phyloP scores from a whole-genome alignment of 2,113 vertebrate genomes.

The Catagonus wagneri region DNA sequence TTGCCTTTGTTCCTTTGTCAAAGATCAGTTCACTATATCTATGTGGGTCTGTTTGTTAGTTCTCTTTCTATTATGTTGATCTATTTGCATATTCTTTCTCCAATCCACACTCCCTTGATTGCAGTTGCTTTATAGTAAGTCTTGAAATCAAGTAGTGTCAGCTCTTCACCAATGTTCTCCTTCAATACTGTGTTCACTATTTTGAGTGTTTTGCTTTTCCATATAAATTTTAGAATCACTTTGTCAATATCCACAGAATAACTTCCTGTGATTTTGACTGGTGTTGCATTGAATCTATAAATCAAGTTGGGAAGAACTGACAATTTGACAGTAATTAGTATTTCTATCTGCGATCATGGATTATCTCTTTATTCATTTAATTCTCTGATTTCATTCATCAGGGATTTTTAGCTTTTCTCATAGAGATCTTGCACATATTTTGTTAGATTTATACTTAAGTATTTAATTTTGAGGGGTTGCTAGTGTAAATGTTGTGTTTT shows the following conservation, averaged over 20 bases:
- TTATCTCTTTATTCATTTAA: neutral
- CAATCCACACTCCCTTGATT: neutral
- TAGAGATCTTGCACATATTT: neutral
- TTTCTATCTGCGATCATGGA: neutral
- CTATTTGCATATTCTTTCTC: neutral
- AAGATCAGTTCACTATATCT: neutral
- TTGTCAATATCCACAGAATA: neutral
- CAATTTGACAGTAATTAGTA: neutral
- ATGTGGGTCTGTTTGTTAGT: neutral
- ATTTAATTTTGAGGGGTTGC: neutral
- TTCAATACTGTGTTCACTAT: neutral
- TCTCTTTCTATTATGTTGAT: neutral
- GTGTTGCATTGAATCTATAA: neutral
- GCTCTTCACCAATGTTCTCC: neutral
- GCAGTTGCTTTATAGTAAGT: neutral
- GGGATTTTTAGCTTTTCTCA: neutral
- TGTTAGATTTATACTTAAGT: neutral
- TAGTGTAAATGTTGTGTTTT: neutral
- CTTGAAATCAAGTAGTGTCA: neutral
- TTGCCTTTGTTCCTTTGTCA: neutral
- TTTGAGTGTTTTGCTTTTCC: neutral
- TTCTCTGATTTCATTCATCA: neutral
- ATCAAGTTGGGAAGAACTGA: neutral
- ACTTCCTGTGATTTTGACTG: neutral
- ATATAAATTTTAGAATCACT: neutral